phyloP scores from a whole-genome alignment of 2,797 vertebrate species.

The Nasua narica region DNA sequence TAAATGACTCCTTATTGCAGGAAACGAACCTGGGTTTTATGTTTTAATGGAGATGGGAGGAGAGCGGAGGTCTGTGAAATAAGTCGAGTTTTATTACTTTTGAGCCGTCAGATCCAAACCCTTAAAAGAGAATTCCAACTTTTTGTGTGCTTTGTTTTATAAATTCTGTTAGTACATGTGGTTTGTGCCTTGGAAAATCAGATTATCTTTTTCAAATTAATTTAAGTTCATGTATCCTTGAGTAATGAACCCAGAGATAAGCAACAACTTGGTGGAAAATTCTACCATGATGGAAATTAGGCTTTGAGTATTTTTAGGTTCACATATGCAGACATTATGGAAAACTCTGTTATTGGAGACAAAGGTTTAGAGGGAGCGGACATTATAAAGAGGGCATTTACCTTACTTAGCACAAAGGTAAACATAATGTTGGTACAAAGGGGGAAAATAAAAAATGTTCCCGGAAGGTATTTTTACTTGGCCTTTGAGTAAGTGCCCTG shows the following conservation, averaged over 20 bases:
- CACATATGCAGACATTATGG: not conserved
- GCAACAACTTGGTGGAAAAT: constrained; percentile 8
- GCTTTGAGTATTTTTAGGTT: not conserved
- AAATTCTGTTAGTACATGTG: not conserved
- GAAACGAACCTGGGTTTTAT: constrained; percentile 76
- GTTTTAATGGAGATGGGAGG: constrained; percentile 61
- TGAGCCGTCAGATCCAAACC: not conserved
- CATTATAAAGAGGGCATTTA: not conserved
- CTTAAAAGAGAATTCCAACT: not conserved
- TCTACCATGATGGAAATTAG: not conserved
- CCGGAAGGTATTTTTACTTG: not conserved
- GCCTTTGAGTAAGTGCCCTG: not conserved
- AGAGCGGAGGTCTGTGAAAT: not conserved
- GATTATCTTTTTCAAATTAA: constrained; percentile 13
- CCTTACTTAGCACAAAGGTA: not conserved
- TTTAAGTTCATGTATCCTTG: not conserved
- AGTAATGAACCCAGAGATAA: not conserved
- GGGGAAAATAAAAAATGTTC: not conserved
- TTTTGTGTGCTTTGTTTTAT: not conserved
- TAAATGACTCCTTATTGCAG: constrained; percentile 87
- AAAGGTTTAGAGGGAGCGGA: not conserved
- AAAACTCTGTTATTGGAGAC: not conserved
- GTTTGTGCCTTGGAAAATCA: constrained; percentile 17
- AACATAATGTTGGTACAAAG: not conserved
- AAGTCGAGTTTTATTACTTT: not conserved